Conservation (phyloP, 2,113 vertebrate species). For the Cardinalis cardinalis region DNA sequence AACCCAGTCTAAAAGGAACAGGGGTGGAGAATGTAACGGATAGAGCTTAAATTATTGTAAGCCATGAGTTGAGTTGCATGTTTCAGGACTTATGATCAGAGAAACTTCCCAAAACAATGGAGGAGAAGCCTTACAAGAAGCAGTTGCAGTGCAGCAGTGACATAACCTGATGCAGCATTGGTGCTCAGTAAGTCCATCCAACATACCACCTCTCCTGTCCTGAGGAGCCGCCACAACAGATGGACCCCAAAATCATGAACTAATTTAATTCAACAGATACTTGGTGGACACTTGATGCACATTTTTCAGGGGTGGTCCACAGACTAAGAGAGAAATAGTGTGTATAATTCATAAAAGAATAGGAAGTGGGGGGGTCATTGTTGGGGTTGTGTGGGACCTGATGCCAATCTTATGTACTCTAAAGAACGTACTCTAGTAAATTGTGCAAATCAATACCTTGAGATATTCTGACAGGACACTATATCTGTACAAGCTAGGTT, state of each 20-base stretch:
- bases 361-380: not conserved
- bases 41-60: not conserved
- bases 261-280: not conserved
- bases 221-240: not conserved
- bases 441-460: not conserved
- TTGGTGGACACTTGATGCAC: not conserved
- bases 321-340: not conserved
- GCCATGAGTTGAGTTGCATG: not conserved
- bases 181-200: no score
- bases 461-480: not conserved
- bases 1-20: not conserved
- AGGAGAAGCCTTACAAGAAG: not conserved
- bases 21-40: not conserved
- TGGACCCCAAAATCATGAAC: not conserved
- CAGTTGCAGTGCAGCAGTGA: not conserved
- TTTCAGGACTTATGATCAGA: not conserved
- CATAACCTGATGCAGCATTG: rapidly evolving
- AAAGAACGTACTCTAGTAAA: not conserved
- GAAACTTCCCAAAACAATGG: not conserved
- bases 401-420: not conserved
- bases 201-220: not conserved
- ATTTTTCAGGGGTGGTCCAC: not conserved
- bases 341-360: not conserved
- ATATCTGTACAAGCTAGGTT: not conserved
- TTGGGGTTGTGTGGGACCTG: not conserved